Evolutionary conservation across 2,113 vertebrate genomes (phyloP), one percentile per base, ranked within the genome.

Genomic region (Tor tambroides): DNA sequence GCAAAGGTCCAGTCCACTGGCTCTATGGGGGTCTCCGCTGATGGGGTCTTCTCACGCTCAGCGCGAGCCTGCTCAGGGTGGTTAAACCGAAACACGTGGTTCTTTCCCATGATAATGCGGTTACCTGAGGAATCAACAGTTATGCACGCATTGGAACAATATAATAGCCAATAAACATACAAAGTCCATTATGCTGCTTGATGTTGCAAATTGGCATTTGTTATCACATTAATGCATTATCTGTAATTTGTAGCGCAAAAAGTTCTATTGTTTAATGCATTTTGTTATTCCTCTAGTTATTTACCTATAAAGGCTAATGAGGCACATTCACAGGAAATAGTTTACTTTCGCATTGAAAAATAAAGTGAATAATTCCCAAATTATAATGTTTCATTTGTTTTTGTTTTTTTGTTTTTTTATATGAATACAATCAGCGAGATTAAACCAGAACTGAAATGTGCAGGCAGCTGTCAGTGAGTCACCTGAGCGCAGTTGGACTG

Each of bases 91-190:
- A 99, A 99, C 89, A 99, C 98, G 0, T 99, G 98, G 91, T 99
- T 99, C 94, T 99, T 99, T 78, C 98, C 98, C 98, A 99, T 98
- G 91, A 99, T 99, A 88, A 99, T 99, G 32, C 98, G 98, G 92
- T 99, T 99, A 89, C 98, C 98, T 99, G 65, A 71, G n/a, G 43
- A 76, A 54, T 5, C 4, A n/a, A 30, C 6, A 81, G 8, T 6
- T 12, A 15, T 59, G 89, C 80, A 67, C 87, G 5, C 14, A 87
- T 65, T 87, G 85, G 6, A 84, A 54, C 6, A n/a, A 46, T 28
- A 72, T 3, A 56, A 30, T 6, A 17, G 41, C 26, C 2, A 1
- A 17, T 17, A n/a, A n/a, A n/a, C n/a, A n/a, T 26, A 63, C n/a
- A 12, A 11, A 63, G 61, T 28, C 43, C 43, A 5, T 28, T 63